Evolutionary conservation across 2,888 invertebrate species (phyloP).

Genomic region (Cyaniris semiargus): DNA sequence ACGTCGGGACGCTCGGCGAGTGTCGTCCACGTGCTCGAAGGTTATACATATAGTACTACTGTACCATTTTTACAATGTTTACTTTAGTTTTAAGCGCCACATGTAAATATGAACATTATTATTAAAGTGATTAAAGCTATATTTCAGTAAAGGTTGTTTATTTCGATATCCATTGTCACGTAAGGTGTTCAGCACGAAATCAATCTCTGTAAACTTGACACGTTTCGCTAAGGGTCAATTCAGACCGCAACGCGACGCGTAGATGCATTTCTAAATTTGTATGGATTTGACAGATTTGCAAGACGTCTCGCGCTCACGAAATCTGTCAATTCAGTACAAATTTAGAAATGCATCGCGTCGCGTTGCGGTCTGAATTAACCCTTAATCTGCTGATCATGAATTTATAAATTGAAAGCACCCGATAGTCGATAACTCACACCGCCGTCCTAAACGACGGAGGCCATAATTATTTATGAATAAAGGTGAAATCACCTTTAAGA

Average conservation of each 20-base stretch:
- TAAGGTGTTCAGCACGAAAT: background rate
- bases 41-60: slow-evolving; percentile 38
- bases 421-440: slow-evolving; percentile 8
- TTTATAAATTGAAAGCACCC: slow-evolving; percentile 9
- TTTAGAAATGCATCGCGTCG: too few relatives aligned
- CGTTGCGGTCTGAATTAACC: too few relatives aligned
- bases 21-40: slow-evolving; percentile 12
- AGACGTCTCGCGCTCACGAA: too few relatives aligned
- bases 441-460: background rate
- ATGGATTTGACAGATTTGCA: too few relatives aligned
- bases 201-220: background rate
- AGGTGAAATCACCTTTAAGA: slow-evolving; percentile 26
- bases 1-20: background rate
- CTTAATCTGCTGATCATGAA: background rate
- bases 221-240: too few relatives aligned
- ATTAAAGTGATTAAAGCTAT: slow-evolving; percentile 78
- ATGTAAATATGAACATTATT: slow-evolving; percentile 73
- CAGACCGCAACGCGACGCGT: too few relatives aligned
- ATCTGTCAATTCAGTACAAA: too few relatives aligned
- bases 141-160: slow-evolving; percentile 64
- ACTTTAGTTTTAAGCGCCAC: slow-evolving; percentile 72
- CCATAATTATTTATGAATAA: slow-evolving; percentile 31
- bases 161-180: slow-evolving; percentile 30
- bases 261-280: too few relatives aligned
- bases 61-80: slow-evolving; percentile 69